These are phyloP conservation scores for Procambarus clarkii DNA, from an alignment of 1,140 invertebrate genomes.

Conservation along the genomic window DNA sequence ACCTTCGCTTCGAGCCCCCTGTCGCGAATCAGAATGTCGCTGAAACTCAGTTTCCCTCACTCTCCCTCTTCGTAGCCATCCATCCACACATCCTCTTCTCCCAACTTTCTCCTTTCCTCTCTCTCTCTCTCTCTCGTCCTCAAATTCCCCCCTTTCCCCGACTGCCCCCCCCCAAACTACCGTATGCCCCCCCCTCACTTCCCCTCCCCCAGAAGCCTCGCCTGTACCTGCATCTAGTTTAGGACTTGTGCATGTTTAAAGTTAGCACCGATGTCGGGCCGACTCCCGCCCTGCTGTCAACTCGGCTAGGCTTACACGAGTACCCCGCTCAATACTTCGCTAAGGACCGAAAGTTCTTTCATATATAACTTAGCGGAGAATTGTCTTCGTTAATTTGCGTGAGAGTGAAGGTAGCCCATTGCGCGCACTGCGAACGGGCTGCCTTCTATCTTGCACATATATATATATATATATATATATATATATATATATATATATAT, in stretches of 20 bases:
- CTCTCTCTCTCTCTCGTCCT: background rate
- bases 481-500: too few relatives aligned
- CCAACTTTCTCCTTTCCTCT: background rate
- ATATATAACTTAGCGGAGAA: background rate
- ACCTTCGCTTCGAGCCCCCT: background rate
- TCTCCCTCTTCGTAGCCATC: background rate
- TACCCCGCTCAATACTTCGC: background rate
- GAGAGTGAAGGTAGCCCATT: background rate
- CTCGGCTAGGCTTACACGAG: background rate
- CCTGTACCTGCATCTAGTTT: conserved; percentile 29
- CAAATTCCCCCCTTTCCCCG: background rate
- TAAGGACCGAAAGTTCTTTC: background rate
- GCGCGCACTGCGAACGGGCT: too few relatives aligned
- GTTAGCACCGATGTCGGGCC: conserved; percentile 15
- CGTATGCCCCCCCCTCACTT: background rate
- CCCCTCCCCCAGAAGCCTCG: conserved; percentile 4
- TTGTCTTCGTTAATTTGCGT: background rate
- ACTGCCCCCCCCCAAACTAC: background rate
- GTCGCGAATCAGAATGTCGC: background rate
- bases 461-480: too few relatives aligned
- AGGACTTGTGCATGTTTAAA: conserved; percentile 37
- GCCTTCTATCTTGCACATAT: too few relatives aligned
- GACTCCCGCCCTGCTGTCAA: background rate
- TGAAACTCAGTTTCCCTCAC: background rate
- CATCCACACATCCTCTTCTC: background rate